Percentiles rank a stretch among this genome's conserved stretches.
These are phyloP conservation scores for Tadarida brasiliensis DNA, from an alignment of 2,797 vertebrate genomes.

Conservation along the genomic window DNA sequence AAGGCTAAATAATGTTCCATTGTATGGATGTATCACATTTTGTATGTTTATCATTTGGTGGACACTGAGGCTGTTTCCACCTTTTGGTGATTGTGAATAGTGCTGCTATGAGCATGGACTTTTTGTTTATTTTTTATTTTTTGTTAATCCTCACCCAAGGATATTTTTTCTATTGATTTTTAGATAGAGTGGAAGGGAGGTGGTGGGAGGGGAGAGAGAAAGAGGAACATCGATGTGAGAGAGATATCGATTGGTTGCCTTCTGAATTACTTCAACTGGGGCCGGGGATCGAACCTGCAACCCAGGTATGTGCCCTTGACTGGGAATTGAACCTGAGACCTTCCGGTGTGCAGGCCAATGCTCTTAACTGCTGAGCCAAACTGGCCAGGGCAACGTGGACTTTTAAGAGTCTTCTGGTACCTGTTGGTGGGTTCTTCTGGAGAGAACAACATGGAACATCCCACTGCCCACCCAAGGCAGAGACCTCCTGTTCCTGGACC, in stretches of 20 bases:
- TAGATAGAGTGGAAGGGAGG: no score
- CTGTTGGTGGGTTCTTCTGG: neutral
- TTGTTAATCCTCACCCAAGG: no score
- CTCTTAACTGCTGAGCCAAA: no score
- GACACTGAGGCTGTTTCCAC: neutral
- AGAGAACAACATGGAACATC: accelerated
- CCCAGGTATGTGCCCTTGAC: no score
- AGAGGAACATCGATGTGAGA: no score
- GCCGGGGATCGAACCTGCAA: no score
- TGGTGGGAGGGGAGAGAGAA: no score
- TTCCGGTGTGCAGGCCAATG: no score
- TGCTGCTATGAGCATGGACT: neutral
- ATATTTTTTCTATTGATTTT: no score
- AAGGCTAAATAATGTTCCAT: neutral
- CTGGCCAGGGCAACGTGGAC: neutral
- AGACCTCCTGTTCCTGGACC: neutral
- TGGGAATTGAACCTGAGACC: no score
- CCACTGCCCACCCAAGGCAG: neutral
- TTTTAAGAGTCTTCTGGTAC: neutral
- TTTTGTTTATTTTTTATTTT: neutral
- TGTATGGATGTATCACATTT: neutral
- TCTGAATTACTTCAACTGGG: no score
- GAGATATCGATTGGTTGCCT: no score
- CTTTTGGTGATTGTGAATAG: neutral
- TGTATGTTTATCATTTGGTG: neutral